These are phyloP conservation scores for Phrynosoma blainvillii DNA, from an alignment of 2,113 vertebrate genomes.

Conservation along the genomic window DNA sequence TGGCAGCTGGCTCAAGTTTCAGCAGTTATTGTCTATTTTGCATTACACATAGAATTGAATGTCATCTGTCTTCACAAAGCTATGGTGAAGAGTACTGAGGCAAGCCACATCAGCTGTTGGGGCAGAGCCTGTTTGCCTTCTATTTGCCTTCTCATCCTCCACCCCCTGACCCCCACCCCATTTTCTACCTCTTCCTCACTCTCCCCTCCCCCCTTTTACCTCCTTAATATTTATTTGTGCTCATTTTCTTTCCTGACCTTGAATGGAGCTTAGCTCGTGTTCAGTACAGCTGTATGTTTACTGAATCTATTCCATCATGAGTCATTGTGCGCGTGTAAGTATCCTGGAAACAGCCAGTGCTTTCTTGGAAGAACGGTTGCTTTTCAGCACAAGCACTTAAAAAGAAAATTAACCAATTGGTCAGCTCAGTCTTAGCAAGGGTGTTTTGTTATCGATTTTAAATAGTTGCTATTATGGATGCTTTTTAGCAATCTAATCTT, in stretches of 20 bases:
- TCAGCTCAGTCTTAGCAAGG: conserved; percentile 75
- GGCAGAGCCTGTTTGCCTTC: conserved; percentile 78
- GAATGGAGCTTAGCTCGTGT: conserved; percentile 87
- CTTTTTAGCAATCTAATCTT: conserved; percentile 73
- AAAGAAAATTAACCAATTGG: conserved; percentile 87
- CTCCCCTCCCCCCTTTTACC: conserved; percentile 71
- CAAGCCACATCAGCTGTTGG: conserved; percentile 80
- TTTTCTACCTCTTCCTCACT: conserved; percentile 22
- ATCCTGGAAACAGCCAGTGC: conserved; percentile 88
- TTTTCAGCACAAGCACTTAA: conserved; percentile 85
- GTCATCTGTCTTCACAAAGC: conserved; percentile 91
- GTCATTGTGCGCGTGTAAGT: conserved; percentile 89
- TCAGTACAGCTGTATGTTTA: conserved; percentile 90
- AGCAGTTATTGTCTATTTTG: conserved; percentile 91
- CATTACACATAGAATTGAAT: conserved; percentile 87
- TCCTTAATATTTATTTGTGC: conserved; percentile 93
- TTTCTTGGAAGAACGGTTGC: conserved; percentile 89
- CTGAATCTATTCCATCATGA: conserved; percentile 88
- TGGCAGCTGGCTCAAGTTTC: conserved; percentile 96
- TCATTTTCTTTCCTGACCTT: conserved; percentile 91
- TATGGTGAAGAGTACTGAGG: conserved; percentile 82
- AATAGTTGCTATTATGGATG: conserved; percentile 75
- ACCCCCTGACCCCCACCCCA: conserved; percentile 59
- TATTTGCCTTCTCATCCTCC: conserved; percentile 23
- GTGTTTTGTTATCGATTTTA: conserved; percentile 73